These are phyloP conservation scores for Diloba caeruleocephala DNA, from an alignment of 2,888 invertebrate species.

Conservation along the genomic window DNA sequence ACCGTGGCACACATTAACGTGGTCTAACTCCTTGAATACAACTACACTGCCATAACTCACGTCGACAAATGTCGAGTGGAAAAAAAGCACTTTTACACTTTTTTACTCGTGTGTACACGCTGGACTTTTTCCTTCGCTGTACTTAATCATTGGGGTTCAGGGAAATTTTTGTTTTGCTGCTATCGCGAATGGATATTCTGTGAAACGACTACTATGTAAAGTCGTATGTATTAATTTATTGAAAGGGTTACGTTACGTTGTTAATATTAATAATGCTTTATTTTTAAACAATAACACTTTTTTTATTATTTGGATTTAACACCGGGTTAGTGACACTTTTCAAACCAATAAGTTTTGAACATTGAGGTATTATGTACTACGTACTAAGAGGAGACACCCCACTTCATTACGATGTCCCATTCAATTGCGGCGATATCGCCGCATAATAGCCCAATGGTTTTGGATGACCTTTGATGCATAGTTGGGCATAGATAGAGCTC, in stretches of 20 bases:
- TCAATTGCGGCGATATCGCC: too few relatives aligned
- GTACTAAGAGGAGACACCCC: too few relatives aligned
- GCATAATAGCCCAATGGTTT: too few relatives aligned
- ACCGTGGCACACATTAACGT: conserved; percentile 27
- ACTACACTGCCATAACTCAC: conserved; percentile 52
- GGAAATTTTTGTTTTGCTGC: conserved; percentile 37
- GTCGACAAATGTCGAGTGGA: conserved; percentile 50
- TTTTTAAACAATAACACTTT: too few relatives aligned
- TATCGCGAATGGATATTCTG: conserved; percentile 23
- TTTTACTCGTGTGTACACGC: conserved; percentile 47
- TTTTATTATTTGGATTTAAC: too few relatives aligned
- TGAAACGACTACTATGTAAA: conserved; percentile 26
- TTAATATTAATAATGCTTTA: conserved; percentile 4
- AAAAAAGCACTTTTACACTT: conserved; percentile 47
- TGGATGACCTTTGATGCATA: too few relatives aligned
- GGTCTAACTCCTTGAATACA: conserved; percentile 46
- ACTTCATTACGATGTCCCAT: too few relatives aligned
- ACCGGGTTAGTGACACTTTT: too few relatives aligned
- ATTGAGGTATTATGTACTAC: too few relatives aligned
- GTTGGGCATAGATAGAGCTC: too few relatives aligned
- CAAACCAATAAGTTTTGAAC: too few relatives aligned
- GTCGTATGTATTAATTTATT: conserved; percentile 15
- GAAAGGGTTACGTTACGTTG: background rate
- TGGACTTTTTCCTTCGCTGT: conserved; percentile 35
- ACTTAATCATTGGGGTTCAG: conserved; percentile 53